Conservation (phyloP, 2,113 vertebrate genomes). For the Recurvirostra avosetta region DNA sequence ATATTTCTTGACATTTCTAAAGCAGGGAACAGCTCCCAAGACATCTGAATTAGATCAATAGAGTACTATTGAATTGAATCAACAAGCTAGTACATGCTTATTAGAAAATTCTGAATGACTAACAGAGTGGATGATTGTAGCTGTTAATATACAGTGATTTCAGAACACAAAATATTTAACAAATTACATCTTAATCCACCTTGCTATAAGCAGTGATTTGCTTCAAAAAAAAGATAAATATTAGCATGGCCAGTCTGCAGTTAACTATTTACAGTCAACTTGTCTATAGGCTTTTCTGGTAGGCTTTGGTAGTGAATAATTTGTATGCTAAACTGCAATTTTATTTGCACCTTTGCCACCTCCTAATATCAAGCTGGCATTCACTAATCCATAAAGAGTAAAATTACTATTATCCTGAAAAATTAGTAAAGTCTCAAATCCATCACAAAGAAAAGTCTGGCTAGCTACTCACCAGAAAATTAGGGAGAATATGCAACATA, state of each 20-base stretch:
- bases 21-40: not conserved
- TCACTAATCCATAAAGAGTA: not conserved
- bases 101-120: not conserved
- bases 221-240: not conserved
- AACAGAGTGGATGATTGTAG: not conserved
- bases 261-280: not conserved
- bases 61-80: not conserved
- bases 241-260: not conserved
- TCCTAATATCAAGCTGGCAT: not conserved
- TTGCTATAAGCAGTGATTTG: not conserved
- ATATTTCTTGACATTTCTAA: constrained; percentile 13
- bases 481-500: not conserved
- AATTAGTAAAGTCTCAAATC: not conserved
- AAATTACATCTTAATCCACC: not conserved
- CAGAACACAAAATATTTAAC: not conserved
- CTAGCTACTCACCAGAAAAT: not conserved
- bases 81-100: not conserved
- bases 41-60: not conserved
- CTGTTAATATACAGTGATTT: not conserved
- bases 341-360: not conserved
- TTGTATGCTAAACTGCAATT: not conserved
- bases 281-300: not conserved
- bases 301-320: not conserved
- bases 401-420: not conserved
- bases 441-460: not conserved